Percentiles rank a stretch among this genome's conserved stretches.
Conservation (phyloP, 2,888 invertebrate genomes). For the Nephrotoma flavescens region DNA sequence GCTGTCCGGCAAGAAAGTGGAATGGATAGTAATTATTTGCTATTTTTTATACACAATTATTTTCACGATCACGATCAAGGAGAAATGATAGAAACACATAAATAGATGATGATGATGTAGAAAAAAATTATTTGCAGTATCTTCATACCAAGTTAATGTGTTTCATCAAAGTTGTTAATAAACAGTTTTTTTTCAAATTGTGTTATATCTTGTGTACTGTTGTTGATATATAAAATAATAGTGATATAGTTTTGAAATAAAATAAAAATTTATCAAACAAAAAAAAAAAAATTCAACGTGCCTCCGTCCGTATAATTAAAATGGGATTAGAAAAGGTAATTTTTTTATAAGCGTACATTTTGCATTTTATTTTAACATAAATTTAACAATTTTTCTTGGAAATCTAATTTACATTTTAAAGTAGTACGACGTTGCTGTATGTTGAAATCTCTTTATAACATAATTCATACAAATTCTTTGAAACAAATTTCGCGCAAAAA, state of each 20-base stretch:
- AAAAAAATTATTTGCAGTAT: not conserved
- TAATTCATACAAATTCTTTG: not conserved
- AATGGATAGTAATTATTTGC: not conserved
- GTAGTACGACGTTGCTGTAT: not conserved
- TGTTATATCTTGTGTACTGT: too few species aligned
- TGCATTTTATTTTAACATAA: not conserved
- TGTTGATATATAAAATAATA: not conserved
- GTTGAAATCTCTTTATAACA: not conserved
- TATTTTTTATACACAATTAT: not conserved
- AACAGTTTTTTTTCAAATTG: not conserved
- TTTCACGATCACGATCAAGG: not conserved
- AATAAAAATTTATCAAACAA: not conserved
- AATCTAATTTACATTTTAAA: not conserved
- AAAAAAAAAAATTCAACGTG: not conserved
- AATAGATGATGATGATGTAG: not conserved
- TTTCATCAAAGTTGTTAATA: not conserved
- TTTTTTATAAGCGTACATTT: not conserved
- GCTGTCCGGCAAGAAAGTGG: not conserved
- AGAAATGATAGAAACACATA: not conserved
- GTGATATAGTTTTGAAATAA: not conserved
- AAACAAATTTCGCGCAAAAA: not conserved
- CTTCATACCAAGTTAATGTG: not conserved
- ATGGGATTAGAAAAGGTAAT: not conserved
- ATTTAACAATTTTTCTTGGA: not conserved
- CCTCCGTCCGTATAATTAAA: not conserved